A percentile compares a stretch with the other conserved stretches of the same genome.
Evolutionary conservation across 2,888 invertebrate genomes (phyloP).

Genomic region (Idaea straminata): DNA sequence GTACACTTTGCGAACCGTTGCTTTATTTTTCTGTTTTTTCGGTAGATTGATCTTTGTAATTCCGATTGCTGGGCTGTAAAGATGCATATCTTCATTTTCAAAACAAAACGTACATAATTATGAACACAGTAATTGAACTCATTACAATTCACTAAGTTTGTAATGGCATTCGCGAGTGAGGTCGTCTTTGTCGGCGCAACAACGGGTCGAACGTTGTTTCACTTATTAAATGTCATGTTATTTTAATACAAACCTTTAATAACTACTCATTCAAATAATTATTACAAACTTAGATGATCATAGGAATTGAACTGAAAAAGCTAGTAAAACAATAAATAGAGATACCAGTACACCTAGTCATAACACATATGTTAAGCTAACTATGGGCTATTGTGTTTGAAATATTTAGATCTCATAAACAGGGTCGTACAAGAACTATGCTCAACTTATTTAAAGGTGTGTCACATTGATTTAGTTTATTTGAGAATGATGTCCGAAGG

Average conservation of each 20-base stretch:
- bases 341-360: too few species aligned
- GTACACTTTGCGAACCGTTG: conserved; percentile 52
- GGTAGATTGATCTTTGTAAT: conserved; percentile 9
- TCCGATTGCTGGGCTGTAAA: not conserved
- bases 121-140: not conserved
- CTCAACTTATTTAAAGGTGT: not conserved
- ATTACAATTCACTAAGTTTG: not conserved
- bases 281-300: not conserved
- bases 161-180: not conserved
- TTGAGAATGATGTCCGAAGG: conserved; percentile 34
- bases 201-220: not conserved
- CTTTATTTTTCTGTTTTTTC: conserved; percentile 47
- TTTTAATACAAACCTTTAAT: not conserved
- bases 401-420: not conserved
- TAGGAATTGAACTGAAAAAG: not conserved
- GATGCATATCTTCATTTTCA: not conserved
- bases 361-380: not conserved
- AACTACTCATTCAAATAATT: not conserved
- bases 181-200: not conserved
- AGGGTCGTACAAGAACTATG: not conserved
- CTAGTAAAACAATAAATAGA: not conserved
- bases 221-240: not conserved
- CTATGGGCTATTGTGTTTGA: not conserved
- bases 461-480: not conserved
- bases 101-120: not conserved